phyloP scores from a whole-genome alignment of 1,140 invertebrate species.

The Aphis craccivora region DNA sequence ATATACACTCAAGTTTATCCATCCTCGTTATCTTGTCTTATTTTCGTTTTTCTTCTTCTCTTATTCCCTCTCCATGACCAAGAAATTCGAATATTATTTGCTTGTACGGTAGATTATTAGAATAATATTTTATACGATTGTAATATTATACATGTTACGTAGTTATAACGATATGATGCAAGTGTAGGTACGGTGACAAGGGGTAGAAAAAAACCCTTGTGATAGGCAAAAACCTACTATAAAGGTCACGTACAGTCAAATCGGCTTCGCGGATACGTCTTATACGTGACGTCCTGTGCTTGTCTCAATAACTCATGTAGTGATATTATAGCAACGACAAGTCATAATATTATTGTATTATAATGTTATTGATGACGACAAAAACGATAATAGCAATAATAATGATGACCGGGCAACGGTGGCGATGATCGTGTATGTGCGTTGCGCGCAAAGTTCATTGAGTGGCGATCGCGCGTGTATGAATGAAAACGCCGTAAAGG shows the following conservation, averaged over 20 bases:
- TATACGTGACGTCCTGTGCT: not conserved
- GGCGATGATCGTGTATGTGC: not conserved
- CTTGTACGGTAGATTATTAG: not conserved
- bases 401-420: not conserved
- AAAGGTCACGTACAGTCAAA: not conserved
- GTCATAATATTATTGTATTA: not conserved
- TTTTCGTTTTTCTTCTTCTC: not conserved
- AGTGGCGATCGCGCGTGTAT: slow-evolving; percentile 27
- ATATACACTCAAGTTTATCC: slow-evolving; percentile 15
- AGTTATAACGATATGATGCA: not conserved
- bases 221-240: not conserved
- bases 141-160: not conserved
- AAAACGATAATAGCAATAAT: not conserved
- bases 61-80: not conserved
- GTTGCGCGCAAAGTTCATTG: not conserved
- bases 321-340: not conserved
- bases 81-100: not conserved
- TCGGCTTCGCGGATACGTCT: not conserved
- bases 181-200: not conserved
- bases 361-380: not conserved
- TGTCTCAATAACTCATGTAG: not conserved
- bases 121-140: not conserved
- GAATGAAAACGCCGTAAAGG: not conserved
- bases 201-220: not conserved
- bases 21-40: not conserved